Evolutionary conservation across 92 coral and sea anemone genomes (phyloP).

Genomic region (Bergia puertoricense): DNA sequence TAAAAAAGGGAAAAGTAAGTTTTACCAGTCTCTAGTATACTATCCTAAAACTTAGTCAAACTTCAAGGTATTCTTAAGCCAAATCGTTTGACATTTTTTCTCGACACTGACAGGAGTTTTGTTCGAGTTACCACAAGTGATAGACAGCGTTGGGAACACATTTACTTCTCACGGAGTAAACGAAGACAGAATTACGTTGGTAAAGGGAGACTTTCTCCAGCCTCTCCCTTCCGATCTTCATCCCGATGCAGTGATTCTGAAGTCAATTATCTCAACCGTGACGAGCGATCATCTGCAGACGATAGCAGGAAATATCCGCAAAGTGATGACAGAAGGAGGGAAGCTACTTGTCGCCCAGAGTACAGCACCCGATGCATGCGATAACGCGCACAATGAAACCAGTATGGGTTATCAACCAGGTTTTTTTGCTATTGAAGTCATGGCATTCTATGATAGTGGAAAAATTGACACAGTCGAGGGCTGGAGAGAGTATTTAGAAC

Average conservation of each 20-base stretch:
- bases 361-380: slow-evolving; percentile 28
- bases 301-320: slow-evolving; percentile 5
- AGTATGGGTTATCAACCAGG: slow-evolving; percentile 23
- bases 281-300: not conserved
- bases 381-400: slow-evolving; percentile 16
- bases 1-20: too few relatives aligned
- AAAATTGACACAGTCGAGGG: slow-evolving; percentile 20
- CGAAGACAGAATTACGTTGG: slow-evolving; percentile 13
- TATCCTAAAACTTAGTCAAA: not conserved
- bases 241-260: slow-evolving; percentile 12
- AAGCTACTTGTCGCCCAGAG: slow-evolving; percentile 10
- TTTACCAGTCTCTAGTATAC: not conserved
- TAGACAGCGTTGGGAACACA: slow-evolving; percentile 12
- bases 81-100: too few relatives aligned
- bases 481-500: slow-evolving; percentile 15
- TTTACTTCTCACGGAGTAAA: not conserved
- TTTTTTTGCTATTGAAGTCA: slow-evolving; percentile 5
- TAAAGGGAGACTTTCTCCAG: slow-evolving; percentile 31
- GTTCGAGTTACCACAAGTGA: slow-evolving; percentile 21
- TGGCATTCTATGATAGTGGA: slow-evolving; percentile 10
- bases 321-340: not conserved
- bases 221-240: slow-evolving; percentile 7
- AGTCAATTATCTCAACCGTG: slow-evolving; percentile 20
- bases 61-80: too few relatives aligned
- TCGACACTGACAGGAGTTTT: not conserved